These are phyloP conservation scores for Mycteria americana DNA, from an alignment of 2,797 vertebrate genomes.

Conservation along the genomic window DNA sequence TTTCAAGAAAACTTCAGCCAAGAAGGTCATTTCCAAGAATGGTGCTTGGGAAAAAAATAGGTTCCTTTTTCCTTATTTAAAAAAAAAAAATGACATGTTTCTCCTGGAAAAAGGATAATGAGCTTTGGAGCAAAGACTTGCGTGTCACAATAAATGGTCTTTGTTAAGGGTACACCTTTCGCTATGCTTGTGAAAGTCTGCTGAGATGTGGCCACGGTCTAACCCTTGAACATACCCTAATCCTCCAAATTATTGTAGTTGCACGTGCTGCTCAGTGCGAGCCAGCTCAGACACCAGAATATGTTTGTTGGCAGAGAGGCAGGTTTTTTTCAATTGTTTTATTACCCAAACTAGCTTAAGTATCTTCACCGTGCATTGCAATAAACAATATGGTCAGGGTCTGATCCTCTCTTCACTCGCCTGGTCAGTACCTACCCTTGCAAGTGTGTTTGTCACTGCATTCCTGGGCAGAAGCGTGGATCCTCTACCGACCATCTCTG, in stretches of 20 bases:
- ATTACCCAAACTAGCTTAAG: background rate
- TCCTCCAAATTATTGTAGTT: background rate
- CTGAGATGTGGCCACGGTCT: background rate
- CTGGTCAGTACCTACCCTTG: background rate
- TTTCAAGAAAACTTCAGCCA: slow-evolving; percentile 31
- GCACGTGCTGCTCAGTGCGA: accelerated
- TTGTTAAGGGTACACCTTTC: background rate
- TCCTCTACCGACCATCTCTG: background rate
- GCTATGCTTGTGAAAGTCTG: background rate
- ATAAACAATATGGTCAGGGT: background rate
- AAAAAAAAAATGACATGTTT: background rate
- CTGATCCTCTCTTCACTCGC: background rate
- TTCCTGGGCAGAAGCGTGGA: background rate
- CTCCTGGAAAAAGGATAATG: background rate
- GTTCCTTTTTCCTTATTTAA: background rate
- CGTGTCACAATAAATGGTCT: background rate
- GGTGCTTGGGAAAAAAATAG: background rate
- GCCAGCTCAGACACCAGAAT: background rate
- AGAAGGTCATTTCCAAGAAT: background rate
- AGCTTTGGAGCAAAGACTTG: background rate
- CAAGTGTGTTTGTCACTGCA: background rate
- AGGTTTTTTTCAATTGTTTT: background rate
- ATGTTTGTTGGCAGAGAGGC: background rate
- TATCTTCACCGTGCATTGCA: background rate
- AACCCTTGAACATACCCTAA: background rate